A percentile compares a stretch with the other conserved stretches of the same genome.
Evolutionary conservation across 2,113 vertebrate species (phyloP).

Genomic region (Aldabrachelys gigantea): DNA sequence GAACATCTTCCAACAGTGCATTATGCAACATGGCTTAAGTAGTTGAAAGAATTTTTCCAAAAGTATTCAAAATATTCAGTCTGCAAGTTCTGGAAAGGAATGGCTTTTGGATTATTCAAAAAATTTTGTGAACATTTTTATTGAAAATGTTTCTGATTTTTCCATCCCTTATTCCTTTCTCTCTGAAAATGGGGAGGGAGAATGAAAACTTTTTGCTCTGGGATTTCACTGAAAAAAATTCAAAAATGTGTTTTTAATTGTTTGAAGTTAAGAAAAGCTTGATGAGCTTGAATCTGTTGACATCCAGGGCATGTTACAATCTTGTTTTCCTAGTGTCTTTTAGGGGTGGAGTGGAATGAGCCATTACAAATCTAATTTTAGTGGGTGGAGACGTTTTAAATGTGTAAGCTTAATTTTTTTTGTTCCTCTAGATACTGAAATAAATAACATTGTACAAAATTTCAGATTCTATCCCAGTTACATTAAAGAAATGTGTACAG

Average conservation of each 20-base stretch:
- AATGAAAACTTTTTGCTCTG: background rate
- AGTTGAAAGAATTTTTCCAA: background rate
- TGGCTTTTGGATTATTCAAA: background rate
- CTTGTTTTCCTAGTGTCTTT: fast-evolving
- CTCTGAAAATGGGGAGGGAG: background rate
- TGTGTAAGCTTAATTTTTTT: background rate
- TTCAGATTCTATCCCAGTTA: background rate
- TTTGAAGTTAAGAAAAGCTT: background rate
- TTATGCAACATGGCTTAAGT: background rate
- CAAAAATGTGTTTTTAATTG: background rate
- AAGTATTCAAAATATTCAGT: background rate
- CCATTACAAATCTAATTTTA: background rate
- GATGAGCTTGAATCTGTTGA: fast-evolving
- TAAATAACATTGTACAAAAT: background rate
- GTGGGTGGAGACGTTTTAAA: background rate
- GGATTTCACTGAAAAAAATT: background rate
- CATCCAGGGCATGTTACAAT: fast-evolving
- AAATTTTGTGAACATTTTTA: background rate
- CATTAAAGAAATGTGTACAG: fast-evolving
- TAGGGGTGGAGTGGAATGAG: background rate
- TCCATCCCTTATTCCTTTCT: background rate
- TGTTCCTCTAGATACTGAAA: background rate
- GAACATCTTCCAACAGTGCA: background rate
- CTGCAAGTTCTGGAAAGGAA: background rate
- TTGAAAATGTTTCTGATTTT: background rate